These are phyloP conservation scores for Campylomormyrus numenius DNA, from an alignment of 2,113 vertebrate species.

Conservation along the genomic window DNA sequence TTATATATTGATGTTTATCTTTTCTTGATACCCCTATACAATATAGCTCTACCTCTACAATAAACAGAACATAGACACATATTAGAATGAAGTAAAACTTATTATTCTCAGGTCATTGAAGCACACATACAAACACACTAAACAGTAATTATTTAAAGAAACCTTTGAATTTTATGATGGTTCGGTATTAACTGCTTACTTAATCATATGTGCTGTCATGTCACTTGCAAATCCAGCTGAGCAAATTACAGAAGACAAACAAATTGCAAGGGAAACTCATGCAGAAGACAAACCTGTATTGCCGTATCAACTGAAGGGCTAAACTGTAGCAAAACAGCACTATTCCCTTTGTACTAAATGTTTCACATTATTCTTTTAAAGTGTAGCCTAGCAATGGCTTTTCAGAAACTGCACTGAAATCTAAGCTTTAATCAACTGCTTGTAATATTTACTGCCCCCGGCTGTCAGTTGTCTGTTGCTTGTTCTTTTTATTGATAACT, in stretches of 20 bases:
- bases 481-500: neutral
- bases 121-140: neutral
- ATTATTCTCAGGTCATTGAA: neutral
- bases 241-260: neutral
- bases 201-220: neutral
- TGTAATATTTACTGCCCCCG: neutral
- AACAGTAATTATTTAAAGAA: neutral
- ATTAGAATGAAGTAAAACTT: neutral
- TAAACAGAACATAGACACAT: neutral
- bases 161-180: neutral
- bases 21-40: neutral
- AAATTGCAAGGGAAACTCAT: neutral
- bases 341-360: neutral
- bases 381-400: neutral
- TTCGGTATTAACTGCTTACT: neutral
- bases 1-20: neutral
- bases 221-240: neutral
- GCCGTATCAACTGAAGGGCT: neutral
- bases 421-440: neutral
- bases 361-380: too few relatives aligned
- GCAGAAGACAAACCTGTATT: neutral
- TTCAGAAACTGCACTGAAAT: neutral
- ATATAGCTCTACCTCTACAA: neutral
- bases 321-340: neutral
- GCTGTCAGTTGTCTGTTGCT: neutral